Percentiles rank a stretch among this genome's conserved stretches.
phyloP scores from a whole-genome alignment of 2,797 vertebrate genomes.

The Sebastes wilsoni region DNA sequence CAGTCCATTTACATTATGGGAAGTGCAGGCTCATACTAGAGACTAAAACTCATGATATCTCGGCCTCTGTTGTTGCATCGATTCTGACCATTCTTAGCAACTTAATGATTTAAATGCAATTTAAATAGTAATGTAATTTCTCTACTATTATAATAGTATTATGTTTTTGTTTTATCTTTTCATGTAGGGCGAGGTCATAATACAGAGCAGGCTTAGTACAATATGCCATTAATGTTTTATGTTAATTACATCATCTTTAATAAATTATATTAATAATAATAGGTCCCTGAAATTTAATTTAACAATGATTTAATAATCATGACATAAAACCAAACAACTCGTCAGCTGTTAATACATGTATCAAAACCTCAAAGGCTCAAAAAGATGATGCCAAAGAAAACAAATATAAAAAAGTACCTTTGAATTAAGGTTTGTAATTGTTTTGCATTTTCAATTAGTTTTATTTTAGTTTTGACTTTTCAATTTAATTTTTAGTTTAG shows the following conservation, averaged over 20 bases:
- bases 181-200: background rate
- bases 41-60: background rate
- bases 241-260: background rate
- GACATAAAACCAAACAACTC: background rate
- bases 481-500: no score
- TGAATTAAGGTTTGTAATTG: no score
- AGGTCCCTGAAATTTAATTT: background rate
- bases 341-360: background rate
- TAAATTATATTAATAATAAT: background rate
- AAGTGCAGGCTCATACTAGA: background rate
- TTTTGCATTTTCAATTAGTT: no score
- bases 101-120: background rate
- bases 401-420: background rate
- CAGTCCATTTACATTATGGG: background rate
- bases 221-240: background rate
- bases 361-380: background rate
- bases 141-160: background rate
- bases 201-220: background rate
- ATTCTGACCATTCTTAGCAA: background rate
- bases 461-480: no score
- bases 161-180: background rate
- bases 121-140: background rate
- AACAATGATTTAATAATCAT: background rate
- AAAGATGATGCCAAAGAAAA: background rate
- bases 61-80: no score